Conservation (phyloP, 1,140 invertebrate genomes). For the Bombus sibiricus region DNA sequence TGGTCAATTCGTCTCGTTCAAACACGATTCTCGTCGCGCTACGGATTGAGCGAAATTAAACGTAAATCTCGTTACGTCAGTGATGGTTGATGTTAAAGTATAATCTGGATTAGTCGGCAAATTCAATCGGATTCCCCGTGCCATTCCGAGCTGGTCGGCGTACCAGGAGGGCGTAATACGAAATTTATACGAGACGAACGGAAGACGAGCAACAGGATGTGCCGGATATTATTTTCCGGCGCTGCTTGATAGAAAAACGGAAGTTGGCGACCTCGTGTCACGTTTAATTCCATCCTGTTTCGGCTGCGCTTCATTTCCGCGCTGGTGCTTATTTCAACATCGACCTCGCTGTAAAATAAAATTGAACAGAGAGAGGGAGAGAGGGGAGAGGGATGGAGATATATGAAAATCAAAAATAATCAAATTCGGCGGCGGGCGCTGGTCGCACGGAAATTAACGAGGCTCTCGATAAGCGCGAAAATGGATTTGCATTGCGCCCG, state of each 20-base stretch:
- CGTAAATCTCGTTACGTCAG: conserved; percentile 18
- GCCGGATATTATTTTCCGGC: conserved; percentile 42
- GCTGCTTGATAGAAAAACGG: neutral
- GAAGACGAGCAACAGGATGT: conserved; percentile 38
- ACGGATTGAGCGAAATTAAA: conserved; percentile 6
- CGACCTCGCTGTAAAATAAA: neutral
- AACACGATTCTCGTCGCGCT: neutral
- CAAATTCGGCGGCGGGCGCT: neutral
- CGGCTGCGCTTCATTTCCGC: neutral
- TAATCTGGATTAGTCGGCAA: conserved; percentile 27
- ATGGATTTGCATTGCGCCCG: conserved; percentile 44
- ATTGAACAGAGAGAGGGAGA: neutral
- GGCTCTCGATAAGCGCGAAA: conserved; percentile 42
- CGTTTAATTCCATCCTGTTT: conserved; percentile 37
- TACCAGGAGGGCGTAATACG: neutral
- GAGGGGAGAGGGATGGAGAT: neutral
- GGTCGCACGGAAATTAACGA: conserved; percentile 30
- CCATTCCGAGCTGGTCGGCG: neutral
- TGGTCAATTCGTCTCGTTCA: neutral
- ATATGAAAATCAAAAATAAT: conserved; percentile 17
- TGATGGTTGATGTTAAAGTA: conserved; percentile 26
- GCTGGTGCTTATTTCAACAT: neutral
- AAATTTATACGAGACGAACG: conserved; percentile 31
- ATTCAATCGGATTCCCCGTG: conserved; percentile 24
- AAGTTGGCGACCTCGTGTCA: conserved; percentile 8